Percentiles rank a stretch among this genome's conserved stretches.
These are phyloP conservation scores for Actinemys pallida DNA, from an alignment of 2,113 vertebrate genomes.

Conservation along the genomic window DNA sequence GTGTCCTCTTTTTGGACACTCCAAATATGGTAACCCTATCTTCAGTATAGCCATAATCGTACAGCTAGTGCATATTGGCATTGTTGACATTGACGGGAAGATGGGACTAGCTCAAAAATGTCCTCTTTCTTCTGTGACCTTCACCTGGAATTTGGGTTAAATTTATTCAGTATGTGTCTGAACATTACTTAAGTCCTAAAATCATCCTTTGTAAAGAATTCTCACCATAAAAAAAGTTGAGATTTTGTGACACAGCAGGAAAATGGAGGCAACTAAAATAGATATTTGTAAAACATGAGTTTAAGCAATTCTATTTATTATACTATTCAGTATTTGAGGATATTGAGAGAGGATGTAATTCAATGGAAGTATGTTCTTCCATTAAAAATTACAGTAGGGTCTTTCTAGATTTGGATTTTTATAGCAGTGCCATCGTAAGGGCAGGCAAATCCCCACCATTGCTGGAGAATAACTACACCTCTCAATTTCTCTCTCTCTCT, in stretches of 20 bases:
- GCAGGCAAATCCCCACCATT: too few species aligned
- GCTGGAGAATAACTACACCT: too few species aligned
- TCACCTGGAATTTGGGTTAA: neutral
- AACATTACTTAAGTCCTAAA: neutral
- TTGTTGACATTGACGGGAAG: neutral
- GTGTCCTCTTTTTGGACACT: too few species aligned
- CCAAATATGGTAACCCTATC: neutral
- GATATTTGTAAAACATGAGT: neutral
- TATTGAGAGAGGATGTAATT: neutral
- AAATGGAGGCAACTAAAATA: neutral
- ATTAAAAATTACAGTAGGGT: neutral
- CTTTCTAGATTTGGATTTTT: neutral
- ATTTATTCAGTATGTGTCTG: neutral
- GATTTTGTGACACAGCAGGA: neutral
- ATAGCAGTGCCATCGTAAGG: too few species aligned
- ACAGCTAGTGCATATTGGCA: neutral
- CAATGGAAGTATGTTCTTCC: neutral
- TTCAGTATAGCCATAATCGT: neutral
- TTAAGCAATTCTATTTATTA: neutral
- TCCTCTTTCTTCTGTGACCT: neutral
- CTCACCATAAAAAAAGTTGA: neutral
- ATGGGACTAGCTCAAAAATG: neutral
- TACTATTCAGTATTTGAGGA: neutral
- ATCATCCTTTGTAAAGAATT: accelerated
- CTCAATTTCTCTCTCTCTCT: too few species aligned